phyloP scores from a whole-genome alignment of 2,888 invertebrate genomes.

The Harpalus rufipes region DNA sequence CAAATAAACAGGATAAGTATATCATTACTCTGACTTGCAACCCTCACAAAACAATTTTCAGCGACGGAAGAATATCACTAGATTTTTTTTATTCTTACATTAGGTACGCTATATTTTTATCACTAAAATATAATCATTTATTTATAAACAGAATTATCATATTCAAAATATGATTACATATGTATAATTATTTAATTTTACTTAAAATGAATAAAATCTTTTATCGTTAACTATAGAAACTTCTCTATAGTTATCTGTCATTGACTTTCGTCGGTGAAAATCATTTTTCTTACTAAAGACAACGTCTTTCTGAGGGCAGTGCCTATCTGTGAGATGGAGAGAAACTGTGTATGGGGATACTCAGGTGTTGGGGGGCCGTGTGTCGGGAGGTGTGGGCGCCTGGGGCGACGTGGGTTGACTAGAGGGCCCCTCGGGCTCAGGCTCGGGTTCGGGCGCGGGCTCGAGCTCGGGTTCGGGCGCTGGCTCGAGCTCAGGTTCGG shows the following conservation, averaged over 20 bases:
- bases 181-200: too few relatives aligned
- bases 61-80: background rate
- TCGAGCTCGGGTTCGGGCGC: too few relatives aligned
- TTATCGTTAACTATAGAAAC: too few relatives aligned
- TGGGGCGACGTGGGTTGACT: conserved; percentile 31
- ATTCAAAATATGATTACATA: too few relatives aligned
- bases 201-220: too few relatives aligned
- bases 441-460: conserved; percentile 66
- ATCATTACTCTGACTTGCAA: background rate
- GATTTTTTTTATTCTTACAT: background rate
- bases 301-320: conserved; percentile 44
- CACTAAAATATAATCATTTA: conserved; percentile 9
- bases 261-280: background rate
- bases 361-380: conserved; percentile 55
- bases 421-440: conserved; percentile 68
- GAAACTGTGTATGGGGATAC: conserved; percentile 74
- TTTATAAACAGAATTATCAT: background rate
- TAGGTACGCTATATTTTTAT: background rate
- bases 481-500: conserved; percentile 64
- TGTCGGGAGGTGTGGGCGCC: conserved; percentile 40
- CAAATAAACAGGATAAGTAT: background rate
- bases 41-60: background rate
- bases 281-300: conserved; percentile 52
- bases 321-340: conserved; percentile 73
- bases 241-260: too few relatives aligned